phyloP scores from a whole-genome alignment of 2,888 invertebrate genomes.

The Netelia fuscicornis region DNA sequence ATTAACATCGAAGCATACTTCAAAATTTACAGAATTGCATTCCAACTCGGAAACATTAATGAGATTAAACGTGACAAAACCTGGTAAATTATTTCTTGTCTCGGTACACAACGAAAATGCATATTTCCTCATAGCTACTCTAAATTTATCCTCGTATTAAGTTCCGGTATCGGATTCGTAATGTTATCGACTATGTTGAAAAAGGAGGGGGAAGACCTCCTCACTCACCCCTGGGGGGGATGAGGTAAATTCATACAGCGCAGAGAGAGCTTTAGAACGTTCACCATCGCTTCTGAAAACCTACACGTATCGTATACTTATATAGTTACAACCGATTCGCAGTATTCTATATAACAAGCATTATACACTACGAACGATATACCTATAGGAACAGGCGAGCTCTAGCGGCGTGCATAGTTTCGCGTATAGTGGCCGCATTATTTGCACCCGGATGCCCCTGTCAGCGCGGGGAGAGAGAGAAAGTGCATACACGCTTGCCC shows the following conservation, averaged over 20 bases:
- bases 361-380: too few relatives aligned
- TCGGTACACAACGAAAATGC: too few relatives aligned
- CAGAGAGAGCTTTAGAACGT: constrained; percentile 23
- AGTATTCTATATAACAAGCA: constrained; percentile 17
- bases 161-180: neutral
- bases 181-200: constrained; percentile 38
- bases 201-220: constrained; percentile 1
- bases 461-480: constrained; percentile 41
- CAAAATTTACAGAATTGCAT: too few relatives aligned
- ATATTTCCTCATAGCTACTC: too few relatives aligned
- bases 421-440: constrained; percentile 64
- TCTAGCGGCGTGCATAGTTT: constrained; percentile 55
- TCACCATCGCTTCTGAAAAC: constrained; percentile 20
- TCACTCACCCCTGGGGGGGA: neutral
- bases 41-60: too few relatives aligned
- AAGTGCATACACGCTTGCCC: constrained; percentile 21
- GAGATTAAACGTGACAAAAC: too few relatives aligned
- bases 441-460: constrained; percentile 65
- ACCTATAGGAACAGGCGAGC: neutral
- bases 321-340: constrained; percentile 26
- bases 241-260: constrained; percentile 1
- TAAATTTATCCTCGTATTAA: too few relatives aligned
- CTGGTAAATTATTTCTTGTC: too few relatives aligned
- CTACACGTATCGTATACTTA: neutral
- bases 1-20: too few relatives aligned